Evolutionary conservation across 2,888 invertebrate species (phyloP).

Genomic region (Petrolisthes manimaculis): DNA sequence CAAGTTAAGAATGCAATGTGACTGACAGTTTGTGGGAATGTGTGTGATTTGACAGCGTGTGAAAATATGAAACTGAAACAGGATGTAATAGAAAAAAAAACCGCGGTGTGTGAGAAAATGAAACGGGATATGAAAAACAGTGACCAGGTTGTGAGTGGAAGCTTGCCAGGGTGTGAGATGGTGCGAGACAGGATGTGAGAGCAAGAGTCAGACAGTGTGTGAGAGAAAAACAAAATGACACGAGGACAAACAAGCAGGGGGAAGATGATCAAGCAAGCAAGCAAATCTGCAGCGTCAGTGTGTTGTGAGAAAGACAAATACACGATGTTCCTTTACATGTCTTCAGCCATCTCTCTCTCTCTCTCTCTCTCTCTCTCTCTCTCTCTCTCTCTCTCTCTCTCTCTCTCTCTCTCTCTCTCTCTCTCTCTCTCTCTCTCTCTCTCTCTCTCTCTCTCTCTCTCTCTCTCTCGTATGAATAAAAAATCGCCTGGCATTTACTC

Average conservation of each 20-base stretch:
- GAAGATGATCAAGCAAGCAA: neutral
- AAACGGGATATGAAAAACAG: too few species aligned
- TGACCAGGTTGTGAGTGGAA: neutral
- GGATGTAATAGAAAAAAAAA: too few species aligned
- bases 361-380: slow-evolving; percentile 1
- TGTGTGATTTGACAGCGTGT: too few species aligned
- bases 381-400: neutral
- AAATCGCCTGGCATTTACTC: neutral
- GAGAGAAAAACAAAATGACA: slow-evolving; percentile 5
- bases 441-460: slow-evolving; percentile 3
- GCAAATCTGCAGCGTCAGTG: slow-evolving; percentile 1
- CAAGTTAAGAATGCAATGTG: too few species aligned
- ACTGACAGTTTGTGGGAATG: too few species aligned
- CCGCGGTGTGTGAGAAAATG: too few species aligned
- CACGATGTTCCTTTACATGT: neutral
- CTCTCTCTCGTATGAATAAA: neutral
- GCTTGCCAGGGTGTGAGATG: neutral
- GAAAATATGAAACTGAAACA: too few species aligned
- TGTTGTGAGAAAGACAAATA: slow-evolving; percentile 12
- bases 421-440: neutral
- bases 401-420: slow-evolving; percentile 5
- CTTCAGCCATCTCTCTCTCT: neutral
- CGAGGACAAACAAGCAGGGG: neutral
- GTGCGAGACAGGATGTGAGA: neutral
- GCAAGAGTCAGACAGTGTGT: neutral